A percentile compares a stretch with the other conserved stretches of the same genome.
Conservation (phyloP, 2,113 vertebrate species). For the Leucoraja erinaceus region DNA sequence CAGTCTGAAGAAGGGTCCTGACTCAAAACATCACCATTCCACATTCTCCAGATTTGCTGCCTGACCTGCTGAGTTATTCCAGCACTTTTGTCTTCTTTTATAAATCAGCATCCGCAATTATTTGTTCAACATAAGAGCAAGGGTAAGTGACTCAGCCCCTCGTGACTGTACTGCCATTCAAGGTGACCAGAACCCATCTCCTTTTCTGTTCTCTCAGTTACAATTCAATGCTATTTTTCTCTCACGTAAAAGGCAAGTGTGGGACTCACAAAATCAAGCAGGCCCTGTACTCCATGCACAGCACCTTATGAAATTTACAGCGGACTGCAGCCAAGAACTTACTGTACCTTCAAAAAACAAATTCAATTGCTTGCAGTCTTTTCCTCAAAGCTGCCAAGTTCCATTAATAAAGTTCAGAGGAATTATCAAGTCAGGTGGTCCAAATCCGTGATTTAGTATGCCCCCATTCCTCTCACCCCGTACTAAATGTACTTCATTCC, state of each 20-base stretch:
- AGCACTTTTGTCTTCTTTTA: no score
- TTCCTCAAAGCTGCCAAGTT: neutral
- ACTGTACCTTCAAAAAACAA: conserved; percentile 33
- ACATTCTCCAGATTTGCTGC: no score
- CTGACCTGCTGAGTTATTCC: no score
- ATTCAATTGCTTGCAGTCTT: neutral
- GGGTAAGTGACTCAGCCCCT: no score
- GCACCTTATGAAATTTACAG: conserved; percentile 31
- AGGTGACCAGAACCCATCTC: no score
- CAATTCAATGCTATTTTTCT: neutral
- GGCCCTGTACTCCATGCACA: conserved; percentile 14
- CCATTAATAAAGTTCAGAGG: neutral
- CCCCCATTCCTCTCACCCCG: neutral
- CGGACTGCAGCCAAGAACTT: conserved; percentile 20
- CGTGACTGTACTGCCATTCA: no score
- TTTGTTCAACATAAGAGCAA: no score
- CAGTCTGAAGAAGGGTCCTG: no score
- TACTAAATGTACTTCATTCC: neutral
- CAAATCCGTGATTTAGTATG: neutral
- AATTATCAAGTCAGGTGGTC: neutral
- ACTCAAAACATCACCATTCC: no score
- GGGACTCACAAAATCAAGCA: conserved; percentile 26
- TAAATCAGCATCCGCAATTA: no score
- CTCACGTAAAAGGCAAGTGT: neutral
- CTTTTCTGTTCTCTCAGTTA: no score